Base-by-base conservation (phyloP, 2,888 invertebrate species). In the Blastobasis lacticolella region DNA sequence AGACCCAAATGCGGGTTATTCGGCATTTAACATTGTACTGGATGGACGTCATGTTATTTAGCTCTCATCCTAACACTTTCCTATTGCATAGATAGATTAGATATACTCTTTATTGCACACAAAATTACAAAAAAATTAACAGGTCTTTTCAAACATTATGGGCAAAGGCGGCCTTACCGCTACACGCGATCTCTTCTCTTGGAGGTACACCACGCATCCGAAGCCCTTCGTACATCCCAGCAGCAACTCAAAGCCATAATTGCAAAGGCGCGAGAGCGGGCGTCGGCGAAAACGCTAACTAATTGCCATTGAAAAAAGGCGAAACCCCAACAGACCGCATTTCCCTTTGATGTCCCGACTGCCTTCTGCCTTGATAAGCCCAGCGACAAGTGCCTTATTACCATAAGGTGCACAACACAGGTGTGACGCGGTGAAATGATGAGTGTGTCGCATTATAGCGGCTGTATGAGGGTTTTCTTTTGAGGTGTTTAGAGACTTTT, bases 221-320 rank as follows among this genome's bases (percentile, higher is more conserved):
- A 9, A 38, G 40, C n/a, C 10, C 53, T 50, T 23, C 23, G 23
- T 23, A 23, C 41, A 59, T 23, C 44, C n/a, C 5, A 10, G 37
- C 7, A 71, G 73, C 78, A 77, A 75, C 82, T 77, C 73, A 61
- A 67, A 69, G 56, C 68, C 71, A 85, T 86, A 85, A 86, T 82
- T 82, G 79, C 79, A 79, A 83, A 83, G 80, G 81, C 81, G 77
- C 73, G 77, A 80, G 70, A 72, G 78, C 75, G 69, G 73, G 73
- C 81, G 75, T 66, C 73, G 67, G 69, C 71, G 69, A 75, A 75
- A 81, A 78, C 80, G 80, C 80, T 78, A 81, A 88, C 88, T 89
- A 89, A 89, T 89, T 89, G 89, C 89, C 88, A 89, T 89, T 89
- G 81, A 88, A 87, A 87, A 89, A 89, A 89, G 89, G 89, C 85